phyloP scores from a whole-genome alignment of 2,797 vertebrate genomes.

The Sebastes baramenuke region DNA sequence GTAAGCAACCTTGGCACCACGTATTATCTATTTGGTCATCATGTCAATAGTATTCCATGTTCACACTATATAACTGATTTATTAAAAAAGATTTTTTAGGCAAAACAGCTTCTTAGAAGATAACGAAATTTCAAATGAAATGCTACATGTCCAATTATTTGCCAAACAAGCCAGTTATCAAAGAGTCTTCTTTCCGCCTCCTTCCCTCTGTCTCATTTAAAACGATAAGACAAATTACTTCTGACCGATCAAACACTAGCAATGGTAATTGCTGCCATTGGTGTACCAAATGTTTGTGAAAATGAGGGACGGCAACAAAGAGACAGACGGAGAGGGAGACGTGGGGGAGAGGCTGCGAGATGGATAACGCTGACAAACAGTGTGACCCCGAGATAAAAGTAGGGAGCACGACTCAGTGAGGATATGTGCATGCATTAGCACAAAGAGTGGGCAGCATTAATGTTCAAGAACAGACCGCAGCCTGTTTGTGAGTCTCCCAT shows the following conservation, averaged over 20 bases:
- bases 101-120: background rate
- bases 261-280: slow-evolving; percentile 20
- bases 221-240: slow-evolving; percentile 28
- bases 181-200: background rate
- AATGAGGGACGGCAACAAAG: slow-evolving; percentile 30
- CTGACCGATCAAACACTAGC: slow-evolving; percentile 5
- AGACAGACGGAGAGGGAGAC: slow-evolving; percentile 2
- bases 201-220: background rate
- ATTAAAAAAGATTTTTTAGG: background rate
- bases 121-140: slow-evolving; percentile 3
- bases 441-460: slow-evolving; percentile 25
- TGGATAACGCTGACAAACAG: slow-evolving; percentile 53
- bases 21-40: background rate
- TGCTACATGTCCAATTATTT: slow-evolving; percentile 19
- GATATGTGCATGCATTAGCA: slow-evolving; percentile 54
- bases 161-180: slow-evolving; percentile 14
- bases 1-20: background rate
- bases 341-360: slow-evolving; percentile 13
- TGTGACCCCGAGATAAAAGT: slow-evolving; percentile 33
- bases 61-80: background rate
- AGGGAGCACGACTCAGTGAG: slow-evolving; percentile 13
- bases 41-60: background rate
- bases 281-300: slow-evolving; percentile 39
- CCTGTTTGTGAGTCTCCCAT: background rate
- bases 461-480: slow-evolving; percentile 28